Evolutionary conservation across 2,888 invertebrate genomes (phyloP), one percentile per base, ranked within the genome.

Genomic region (Electrophaes corylata): DNA sequence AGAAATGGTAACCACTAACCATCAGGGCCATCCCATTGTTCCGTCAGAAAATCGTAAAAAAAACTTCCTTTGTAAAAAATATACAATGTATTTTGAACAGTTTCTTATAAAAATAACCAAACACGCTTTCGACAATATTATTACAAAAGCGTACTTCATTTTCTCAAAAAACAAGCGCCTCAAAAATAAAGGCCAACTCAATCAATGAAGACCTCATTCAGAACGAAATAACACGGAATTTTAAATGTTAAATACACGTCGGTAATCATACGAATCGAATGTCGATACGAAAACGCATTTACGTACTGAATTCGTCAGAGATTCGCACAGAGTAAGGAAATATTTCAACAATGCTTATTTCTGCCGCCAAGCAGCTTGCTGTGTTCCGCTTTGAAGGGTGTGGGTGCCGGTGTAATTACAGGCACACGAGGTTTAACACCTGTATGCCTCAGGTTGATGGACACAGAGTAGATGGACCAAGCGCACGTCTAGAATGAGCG

Each of bases 211-310:
- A 58, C 29, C 29, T 45, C 57, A 53, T 60, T 62, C 46, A 47
- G 52, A 62, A 52, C 39, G 55, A 52, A 64, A 62, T 57, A 55
- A 61, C 60, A 50, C 16, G 54, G 51, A 60, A 57, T 66, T 48
- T 37, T 46, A 47, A 55, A 64, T 63, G 57, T 66, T 57, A 67
- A 72, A 73, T 72, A 66, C 61, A 59, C 67, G 51, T 54, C 67
- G 67, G 71, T 75, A 67, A 71, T 75, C 67, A 69, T 69, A 72
- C 69, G 61, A 68, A 75, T 78, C 68, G 71, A 78, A 72, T 72
- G 62, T 58, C 59, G 53, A 53, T 47, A 50, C 49, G 55, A 57
- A 64, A 66, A 64, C 49, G 60, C 60, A 62, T 65, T 63, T 62
- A 61, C 54, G 49, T 49, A 19, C 64, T 61, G 65, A 63, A 60